phyloP scores from a whole-genome alignment of 2,113 vertebrate genomes.

The Pluvianellus socialis region DNA sequence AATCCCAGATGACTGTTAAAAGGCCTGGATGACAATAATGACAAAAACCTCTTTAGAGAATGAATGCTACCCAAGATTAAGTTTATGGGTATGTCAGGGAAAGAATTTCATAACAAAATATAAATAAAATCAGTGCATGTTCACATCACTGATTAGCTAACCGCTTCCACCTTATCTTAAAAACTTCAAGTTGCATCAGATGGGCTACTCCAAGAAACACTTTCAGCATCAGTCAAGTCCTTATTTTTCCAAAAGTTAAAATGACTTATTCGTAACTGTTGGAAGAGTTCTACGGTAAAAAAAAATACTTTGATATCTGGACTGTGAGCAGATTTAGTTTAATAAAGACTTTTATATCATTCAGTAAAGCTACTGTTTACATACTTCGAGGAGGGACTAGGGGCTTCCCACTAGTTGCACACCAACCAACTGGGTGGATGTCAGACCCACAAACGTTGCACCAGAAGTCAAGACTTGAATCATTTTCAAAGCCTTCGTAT shows the following conservation, averaged over 20 bases:
- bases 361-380: conserved; percentile 4
- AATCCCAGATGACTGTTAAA: conserved; percentile 33
- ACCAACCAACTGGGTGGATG: conserved; percentile 97
- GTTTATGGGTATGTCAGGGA: background rate
- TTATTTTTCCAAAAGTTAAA: background rate
- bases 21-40: conserved; percentile 9
- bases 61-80: background rate
- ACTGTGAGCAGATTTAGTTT: background rate
- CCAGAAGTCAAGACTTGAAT: conserved; percentile 95
- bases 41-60: conserved; percentile 32
- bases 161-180: background rate
- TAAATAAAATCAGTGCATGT: background rate
- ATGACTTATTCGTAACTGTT: background rate
- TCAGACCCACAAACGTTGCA: conserved; percentile 92
- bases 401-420: conserved; percentile 93
- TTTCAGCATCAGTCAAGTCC: background rate
- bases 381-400: conserved; percentile 93
- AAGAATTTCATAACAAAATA: background rate
- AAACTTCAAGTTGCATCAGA: background rate
- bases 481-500: conserved; percentile 96
- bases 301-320: background rate
- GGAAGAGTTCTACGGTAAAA: background rate
- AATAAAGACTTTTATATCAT: background rate
- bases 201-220: background rate
- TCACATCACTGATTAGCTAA: conserved; percentile 4